phyloP scores from a whole-genome alignment of 2,888 invertebrate species.

The Timema podura region DNA sequence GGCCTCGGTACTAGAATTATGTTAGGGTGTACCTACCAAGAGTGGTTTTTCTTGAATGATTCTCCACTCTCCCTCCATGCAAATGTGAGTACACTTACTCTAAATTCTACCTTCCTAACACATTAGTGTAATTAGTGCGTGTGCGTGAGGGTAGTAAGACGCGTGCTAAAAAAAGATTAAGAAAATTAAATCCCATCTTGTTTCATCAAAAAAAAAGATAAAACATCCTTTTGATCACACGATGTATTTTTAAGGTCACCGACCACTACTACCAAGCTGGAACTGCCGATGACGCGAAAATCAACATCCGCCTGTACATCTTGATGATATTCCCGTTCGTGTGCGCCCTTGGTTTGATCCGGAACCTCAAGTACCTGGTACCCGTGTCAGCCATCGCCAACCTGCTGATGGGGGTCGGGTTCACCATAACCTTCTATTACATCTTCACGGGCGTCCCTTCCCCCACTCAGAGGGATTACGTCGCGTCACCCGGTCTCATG shows the following conservation, averaged over 20 bases:
- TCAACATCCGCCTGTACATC: conserved; percentile 26
- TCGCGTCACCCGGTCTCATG: conserved; percentile 52
- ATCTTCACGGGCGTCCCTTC: conserved; percentile 47
- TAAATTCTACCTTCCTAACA: no score
- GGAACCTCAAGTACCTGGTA: conserved; percentile 84
- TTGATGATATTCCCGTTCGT: conserved; percentile 66
- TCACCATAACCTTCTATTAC: conserved; percentile 86
- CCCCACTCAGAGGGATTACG: conserved; percentile 57
- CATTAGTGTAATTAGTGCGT: no score
- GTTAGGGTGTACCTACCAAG: no score
- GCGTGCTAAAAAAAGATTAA: no score
- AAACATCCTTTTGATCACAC: no score
- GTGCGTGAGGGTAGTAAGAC: no score
- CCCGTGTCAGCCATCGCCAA: conserved; percentile 94
- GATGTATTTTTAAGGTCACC: background rate
- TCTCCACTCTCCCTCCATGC: no score
- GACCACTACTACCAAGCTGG: background rate
- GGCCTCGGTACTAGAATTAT: no score
- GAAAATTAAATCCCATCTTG: no score
- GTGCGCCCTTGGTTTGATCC: conserved; percentile 69
- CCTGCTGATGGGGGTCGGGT: conserved; percentile 78
- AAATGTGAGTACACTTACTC: no score
- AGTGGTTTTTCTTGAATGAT: no score
- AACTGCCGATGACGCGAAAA: background rate
- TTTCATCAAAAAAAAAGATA: no score